Evolutionary conservation across 2,888 invertebrate genomes (phyloP).

Genomic region (Phalangium opilio): DNA sequence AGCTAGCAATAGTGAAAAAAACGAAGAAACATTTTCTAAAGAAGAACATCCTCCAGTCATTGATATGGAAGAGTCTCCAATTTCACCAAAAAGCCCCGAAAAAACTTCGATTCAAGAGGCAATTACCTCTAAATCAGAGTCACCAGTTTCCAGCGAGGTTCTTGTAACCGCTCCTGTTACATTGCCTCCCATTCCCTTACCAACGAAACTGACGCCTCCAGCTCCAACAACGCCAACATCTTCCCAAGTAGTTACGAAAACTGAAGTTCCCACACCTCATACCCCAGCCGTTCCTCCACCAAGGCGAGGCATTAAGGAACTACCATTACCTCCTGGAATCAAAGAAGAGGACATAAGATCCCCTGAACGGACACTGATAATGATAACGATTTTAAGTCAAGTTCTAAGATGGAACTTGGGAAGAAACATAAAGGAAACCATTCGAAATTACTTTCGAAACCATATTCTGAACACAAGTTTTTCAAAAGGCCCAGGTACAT

Average conservation of each 20-base stretch:
- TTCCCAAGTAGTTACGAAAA: not conserved
- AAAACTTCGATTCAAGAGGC: not conserved
- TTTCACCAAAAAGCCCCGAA: not conserved
- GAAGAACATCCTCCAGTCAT: not conserved
- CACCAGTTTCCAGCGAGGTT: no score
- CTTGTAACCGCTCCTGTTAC: no score
- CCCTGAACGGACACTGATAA: constrained; percentile 12
- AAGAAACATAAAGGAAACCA: no score
- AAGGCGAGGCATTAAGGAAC: constrained; percentile 64
- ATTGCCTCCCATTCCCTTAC: no score
- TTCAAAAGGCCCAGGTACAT: no score
- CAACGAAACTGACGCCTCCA: not conserved
- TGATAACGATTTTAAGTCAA: constrained; percentile 1
- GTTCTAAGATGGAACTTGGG: no score
- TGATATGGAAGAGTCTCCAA: not conserved
- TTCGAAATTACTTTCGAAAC: no score
- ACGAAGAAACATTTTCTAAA: no score
- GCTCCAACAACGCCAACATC: not conserved
- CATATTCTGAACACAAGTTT: no score
- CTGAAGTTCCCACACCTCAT: constrained; percentile 5
- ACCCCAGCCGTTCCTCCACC: constrained; percentile 17
- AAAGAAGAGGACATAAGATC: constrained; percentile 19
- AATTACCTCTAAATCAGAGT: no score
- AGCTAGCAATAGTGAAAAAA: no score
- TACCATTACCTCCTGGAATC: constrained; percentile 73